Evolutionary conservation across 2,888 invertebrate genomes (phyloP).

Genomic region (Epirrhoe alternata): DNA sequence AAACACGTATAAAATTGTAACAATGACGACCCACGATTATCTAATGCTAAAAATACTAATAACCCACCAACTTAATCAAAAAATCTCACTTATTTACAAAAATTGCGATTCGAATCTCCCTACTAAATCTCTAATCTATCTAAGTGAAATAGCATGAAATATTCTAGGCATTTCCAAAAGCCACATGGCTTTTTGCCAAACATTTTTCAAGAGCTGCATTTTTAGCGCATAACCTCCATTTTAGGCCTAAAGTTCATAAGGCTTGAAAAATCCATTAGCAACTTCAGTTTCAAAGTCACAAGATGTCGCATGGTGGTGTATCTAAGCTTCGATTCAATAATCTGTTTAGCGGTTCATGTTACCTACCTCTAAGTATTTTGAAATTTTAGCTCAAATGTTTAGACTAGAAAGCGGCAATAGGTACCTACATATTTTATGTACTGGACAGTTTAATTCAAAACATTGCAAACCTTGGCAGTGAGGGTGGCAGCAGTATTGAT

Average conservation of each 20-base stretch:
- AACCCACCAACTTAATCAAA: no score
- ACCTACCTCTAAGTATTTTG: no score
- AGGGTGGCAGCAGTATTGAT: constrained; percentile 40
- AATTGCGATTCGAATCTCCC: no score
- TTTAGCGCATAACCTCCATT: constrained; percentile 12
- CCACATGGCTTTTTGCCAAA: constrained; percentile 26
- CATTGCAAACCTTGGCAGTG: constrained; percentile 39
- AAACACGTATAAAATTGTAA: no score
- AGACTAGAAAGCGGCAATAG: neutral
- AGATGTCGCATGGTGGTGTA: no score
- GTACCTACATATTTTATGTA: no score
- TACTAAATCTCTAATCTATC: neutral
- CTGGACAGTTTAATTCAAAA: constrained; percentile 7
- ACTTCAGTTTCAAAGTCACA: neutral
- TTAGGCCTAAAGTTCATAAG: neutral
- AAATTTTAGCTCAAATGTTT: no score
- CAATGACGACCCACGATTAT: no score
- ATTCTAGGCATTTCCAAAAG: constrained; percentile 7
- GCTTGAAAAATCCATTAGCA: neutral
- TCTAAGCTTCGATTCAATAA: no score
- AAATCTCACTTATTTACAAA: no score
- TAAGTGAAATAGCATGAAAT: neutral
- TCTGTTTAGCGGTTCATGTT: no score
- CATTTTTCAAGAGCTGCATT: constrained; percentile 25
- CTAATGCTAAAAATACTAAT: no score